phyloP scores from a whole-genome alignment of 2,888 invertebrate genomes.

The Ferdinandea cuprea region DNA sequence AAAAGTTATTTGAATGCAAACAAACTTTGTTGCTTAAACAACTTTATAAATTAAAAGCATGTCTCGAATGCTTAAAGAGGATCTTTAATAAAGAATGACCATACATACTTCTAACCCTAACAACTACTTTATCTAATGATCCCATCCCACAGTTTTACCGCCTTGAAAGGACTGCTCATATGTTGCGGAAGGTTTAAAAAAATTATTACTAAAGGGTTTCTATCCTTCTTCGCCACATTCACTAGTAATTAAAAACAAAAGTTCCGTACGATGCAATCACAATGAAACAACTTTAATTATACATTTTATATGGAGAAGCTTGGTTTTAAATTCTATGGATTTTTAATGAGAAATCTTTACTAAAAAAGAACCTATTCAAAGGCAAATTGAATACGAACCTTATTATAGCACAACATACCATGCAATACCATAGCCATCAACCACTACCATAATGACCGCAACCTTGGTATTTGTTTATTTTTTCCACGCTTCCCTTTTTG shows the following conservation, averaged over 20 bases:
- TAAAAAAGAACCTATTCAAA: neutral
- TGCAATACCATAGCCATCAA: neutral
- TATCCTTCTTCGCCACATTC: neutral
- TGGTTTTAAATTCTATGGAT: neutral
- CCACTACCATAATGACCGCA: conserved; percentile 28
- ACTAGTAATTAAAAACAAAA: neutral
- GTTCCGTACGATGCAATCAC: neutral
- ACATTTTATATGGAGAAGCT: neutral
- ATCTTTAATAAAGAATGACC: too few relatives aligned
- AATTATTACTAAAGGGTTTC: neutral
- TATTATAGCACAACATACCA: too few relatives aligned
- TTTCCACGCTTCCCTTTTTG: conserved; percentile 11
- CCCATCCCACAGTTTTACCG: too few relatives aligned
- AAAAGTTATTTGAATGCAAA: too few relatives aligned
- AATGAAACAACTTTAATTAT: neutral
- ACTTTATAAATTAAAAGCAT: too few relatives aligned
- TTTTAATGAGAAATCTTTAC: neutral
- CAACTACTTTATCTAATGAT: too few relatives aligned
- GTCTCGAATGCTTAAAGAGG: too few relatives aligned
- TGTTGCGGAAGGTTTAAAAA: too few relatives aligned
- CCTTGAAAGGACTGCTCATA: too few relatives aligned
- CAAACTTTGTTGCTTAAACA: too few relatives aligned
- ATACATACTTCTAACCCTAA: too few relatives aligned
- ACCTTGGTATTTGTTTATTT: conserved; percentile 36
- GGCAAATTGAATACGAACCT: too few relatives aligned